phyloP scores from a whole-genome alignment of 2,113 vertebrate species.

The Erythrocercus mccallii region DNA sequence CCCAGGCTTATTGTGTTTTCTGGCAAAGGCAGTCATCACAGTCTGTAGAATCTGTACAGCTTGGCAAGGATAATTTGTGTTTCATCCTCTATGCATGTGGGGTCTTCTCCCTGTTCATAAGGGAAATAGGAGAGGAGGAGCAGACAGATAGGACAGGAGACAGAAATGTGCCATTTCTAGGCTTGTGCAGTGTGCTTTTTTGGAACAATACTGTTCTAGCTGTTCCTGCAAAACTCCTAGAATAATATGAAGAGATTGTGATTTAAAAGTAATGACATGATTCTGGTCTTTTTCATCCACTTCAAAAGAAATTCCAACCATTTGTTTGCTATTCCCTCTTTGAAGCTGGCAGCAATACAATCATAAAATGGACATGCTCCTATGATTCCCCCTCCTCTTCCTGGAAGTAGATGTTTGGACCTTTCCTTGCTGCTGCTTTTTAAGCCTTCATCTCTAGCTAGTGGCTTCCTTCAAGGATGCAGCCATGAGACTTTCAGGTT shows the following conservation, averaged over 20 bases:
- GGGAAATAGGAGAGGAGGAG: not conserved
- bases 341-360: not conserved
- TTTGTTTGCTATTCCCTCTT: not conserved
- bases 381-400: not conserved
- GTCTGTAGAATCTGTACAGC: not conserved
- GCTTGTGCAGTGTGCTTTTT: not conserved
- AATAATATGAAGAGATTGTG: not conserved
- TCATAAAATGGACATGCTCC: not conserved
- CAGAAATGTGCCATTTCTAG: not conserved
- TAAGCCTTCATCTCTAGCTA: not conserved
- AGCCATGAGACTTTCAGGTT: not conserved
- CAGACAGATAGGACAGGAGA: not conserved
- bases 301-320: not conserved
- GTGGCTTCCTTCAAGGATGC: not conserved
- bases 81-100: not conserved
- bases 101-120: not conserved
- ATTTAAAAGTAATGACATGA: not conserved
- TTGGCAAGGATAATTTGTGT: not conserved
- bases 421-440: not conserved
- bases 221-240: not conserved
- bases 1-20: not conserved
- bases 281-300: not conserved
- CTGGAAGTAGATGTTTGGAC: not conserved
- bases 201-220: not conserved
- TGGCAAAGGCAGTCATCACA: not conserved